Conservation (phyloP, 2,113 vertebrate genomes). For the rat (Rattus norvegicus) region DNA sequence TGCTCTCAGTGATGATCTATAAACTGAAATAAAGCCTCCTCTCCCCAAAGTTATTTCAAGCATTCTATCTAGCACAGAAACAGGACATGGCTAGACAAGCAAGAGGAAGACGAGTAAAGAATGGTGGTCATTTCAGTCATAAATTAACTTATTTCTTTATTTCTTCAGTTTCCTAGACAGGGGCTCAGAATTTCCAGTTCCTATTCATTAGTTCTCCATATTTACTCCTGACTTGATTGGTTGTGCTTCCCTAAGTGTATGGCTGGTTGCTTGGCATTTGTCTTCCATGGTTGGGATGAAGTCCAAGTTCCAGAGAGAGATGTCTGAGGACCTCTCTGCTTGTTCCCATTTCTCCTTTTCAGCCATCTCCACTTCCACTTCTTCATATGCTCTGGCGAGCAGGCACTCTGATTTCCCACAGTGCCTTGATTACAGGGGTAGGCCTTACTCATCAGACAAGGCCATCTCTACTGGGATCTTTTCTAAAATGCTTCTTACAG, state of each 20-base stretch:
- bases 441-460: background rate
- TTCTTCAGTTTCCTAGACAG: background rate
- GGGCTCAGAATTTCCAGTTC: background rate
- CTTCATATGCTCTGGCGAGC: background rate
- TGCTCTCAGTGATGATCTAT: background rate
- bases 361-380: background rate
- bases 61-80: background rate
- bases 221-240: background rate
- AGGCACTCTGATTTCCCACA: background rate
- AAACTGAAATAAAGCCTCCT: background rate
- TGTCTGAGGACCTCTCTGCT: background rate
- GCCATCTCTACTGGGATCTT: background rate
- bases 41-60: no score
- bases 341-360: background rate
- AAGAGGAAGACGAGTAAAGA: background rate
- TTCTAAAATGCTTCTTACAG: conserved; percentile 7
- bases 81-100: background rate
- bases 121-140: background rate
- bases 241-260: background rate
- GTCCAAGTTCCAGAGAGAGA: background rate
- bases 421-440: background rate
- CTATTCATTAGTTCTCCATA: background rate
- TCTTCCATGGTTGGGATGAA: background rate
- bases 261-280: background rate
- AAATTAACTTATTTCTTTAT: background rate